Conservation (phyloP, 2,113 vertebrate genomes). For the Rousettus leschenaultii region DNA sequence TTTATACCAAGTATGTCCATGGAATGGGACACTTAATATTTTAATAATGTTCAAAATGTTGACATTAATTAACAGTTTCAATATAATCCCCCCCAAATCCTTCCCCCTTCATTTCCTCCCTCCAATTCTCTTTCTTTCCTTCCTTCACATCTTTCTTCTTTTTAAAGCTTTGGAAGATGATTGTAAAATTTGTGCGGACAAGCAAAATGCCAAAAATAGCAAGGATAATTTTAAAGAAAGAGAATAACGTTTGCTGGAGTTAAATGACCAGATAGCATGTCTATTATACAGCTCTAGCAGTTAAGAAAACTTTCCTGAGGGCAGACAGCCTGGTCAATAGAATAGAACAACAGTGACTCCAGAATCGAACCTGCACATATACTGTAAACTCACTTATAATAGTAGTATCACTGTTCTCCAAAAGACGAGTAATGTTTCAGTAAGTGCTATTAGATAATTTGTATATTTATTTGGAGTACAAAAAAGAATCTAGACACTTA, state of each 20-base stretch:
- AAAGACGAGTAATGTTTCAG: background rate
- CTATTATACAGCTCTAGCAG: background rate
- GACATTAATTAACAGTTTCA: background rate
- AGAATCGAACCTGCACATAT: no score
- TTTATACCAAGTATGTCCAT: background rate
- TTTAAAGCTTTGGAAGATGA: background rate
- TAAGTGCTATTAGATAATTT: background rate
- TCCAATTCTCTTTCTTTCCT: background rate
- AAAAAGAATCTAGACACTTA: background rate
- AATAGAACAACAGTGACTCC: no score
- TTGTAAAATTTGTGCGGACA: background rate
- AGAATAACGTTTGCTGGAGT: background rate
- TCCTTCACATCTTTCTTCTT: background rate
- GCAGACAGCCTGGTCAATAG: background rate
- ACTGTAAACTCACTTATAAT: no score
- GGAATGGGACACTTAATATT: background rate
- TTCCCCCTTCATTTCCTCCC: no score
- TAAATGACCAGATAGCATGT: background rate
- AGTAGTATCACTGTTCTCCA: background rate
- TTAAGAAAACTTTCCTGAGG: background rate
- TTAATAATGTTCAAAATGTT: background rate
- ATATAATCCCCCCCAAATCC: fast-evolving
- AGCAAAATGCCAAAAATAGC: background rate
- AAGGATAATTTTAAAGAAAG: background rate
- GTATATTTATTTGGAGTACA: no score